Base-by-base conservation (phyloP, 2,888 invertebrate species). In the Tetranychus piercei region DNA sequence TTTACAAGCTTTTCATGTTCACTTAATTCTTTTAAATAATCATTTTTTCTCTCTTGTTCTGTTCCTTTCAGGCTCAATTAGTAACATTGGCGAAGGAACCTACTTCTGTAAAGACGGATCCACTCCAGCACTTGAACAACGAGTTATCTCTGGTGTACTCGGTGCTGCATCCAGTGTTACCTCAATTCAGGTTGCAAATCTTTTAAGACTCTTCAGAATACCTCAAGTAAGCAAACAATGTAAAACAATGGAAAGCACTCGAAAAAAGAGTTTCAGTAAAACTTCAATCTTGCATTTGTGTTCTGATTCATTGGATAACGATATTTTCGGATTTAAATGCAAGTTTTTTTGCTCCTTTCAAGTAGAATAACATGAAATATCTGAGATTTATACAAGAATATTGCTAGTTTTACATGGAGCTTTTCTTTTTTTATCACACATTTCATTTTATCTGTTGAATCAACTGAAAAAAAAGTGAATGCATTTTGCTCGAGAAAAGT, bases 151-250 rank as follows among this genome's bases (percentile, higher is more conserved):
- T 7, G 92, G 92, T 2, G 92, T 92, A 9, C 89, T 92, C 64
- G 92, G 91, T 4, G 92, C 92, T 6, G 90, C 92, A 20, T 94
- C 93, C 67, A 93, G 92, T 80, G 94, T 94, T 79, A 95, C 94
- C 74, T 94, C 94, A 70, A 94, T 95, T 80, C 94, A 95, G 85
- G 94, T 95, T 77, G 94, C 94, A 77, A 95, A 91, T 84, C 85
- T 92, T 76, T 84, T 95, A 76, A 87, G 94, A 69, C 88, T 95
- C 75, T 95, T 95, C 85, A 89, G 90, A 81, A 95, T 95, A 81
- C 94, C 95, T 15, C 94, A 85, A 82, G 85, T 85, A 79, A 77
- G 65, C 71, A 34, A 34, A 34, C 34, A 34, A 34, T 34, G 34
- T 34, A 34, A 34, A 34, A 34, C 34, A 34, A 34, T 34, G 34